These are phyloP conservation scores for Dicerorhinus sumatrensis DNA, from an alignment of 2,113 vertebrate species.

Conservation along the genomic window DNA sequence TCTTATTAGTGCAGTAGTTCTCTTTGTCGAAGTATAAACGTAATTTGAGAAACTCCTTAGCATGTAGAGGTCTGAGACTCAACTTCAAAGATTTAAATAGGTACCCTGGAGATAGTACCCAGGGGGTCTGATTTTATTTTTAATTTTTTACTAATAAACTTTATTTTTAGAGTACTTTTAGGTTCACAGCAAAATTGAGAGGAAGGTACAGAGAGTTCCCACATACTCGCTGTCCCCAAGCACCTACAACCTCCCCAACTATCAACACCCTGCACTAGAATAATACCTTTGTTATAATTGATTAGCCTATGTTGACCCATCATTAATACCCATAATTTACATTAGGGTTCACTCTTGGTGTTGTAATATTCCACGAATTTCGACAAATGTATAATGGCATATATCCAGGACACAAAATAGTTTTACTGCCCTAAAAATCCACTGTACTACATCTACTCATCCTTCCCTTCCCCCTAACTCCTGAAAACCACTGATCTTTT, in stretches of 20 bases:
- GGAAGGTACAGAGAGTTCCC: not conserved
- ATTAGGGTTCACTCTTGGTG: not conserved
- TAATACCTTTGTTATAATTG: not conserved
- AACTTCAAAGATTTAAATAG: not conserved
- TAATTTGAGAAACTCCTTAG: not conserved
- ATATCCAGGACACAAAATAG: not conserved
- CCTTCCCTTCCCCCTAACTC: not conserved
- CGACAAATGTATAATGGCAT: not conserved
- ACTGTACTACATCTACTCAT: not conserved
- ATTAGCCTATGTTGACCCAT: not conserved
- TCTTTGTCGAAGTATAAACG: not conserved
- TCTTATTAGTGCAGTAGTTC: not conserved
- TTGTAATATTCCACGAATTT: not conserved
- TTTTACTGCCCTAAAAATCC: not conserved
- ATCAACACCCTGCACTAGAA: not conserved
- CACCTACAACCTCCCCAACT: not conserved
- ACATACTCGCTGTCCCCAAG: not conserved
- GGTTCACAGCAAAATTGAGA: not conserved
- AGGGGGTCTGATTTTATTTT: not conserved
- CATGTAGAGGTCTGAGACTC: not conserved
- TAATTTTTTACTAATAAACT: not conserved
- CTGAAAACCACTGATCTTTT: not conserved
- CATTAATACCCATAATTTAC: not conserved
- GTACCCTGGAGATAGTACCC: not conserved
- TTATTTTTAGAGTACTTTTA: not conserved